These are phyloP conservation scores for Xestia c-nigrum DNA, from an alignment of 2,888 invertebrate genomes.

Conservation along the genomic window DNA sequence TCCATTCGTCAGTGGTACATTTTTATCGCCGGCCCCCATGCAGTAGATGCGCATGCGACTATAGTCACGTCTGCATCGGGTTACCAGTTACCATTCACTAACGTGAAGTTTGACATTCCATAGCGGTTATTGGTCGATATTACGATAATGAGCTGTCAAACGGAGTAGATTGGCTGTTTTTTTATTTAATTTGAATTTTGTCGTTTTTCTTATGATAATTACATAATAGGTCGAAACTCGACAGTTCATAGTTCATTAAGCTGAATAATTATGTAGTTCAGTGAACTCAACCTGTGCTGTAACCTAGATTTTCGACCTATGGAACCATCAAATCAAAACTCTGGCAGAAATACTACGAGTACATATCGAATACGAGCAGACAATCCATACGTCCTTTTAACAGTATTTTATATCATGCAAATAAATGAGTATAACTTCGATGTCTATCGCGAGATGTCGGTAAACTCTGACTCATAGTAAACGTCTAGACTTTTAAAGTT, in stretches of 20 bases:
- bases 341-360: background rate
- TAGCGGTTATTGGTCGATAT: conserved; percentile 2
- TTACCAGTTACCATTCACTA: background rate
- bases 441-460: conserved; percentile 7
- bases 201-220: background rate
- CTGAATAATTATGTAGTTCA: background rate
- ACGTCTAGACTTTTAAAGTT: background rate
- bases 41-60: conserved; percentile 21
- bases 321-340: background rate
- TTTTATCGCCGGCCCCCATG: conserved; percentile 9
- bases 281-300: background rate
- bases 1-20: background rate
- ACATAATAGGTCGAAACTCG: background rate
- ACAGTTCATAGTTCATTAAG: background rate
- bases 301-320: background rate
- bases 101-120: conserved; percentile 16
- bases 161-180: background rate
- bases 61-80: conserved; percentile 37
- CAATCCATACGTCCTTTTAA: background rate
- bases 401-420: background rate
- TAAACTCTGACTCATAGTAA: conserved; percentile 30
- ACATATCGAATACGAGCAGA: background rate
- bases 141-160: background rate
- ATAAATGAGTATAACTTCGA: conserved; percentile 22
- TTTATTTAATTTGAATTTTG: background rate